phyloP scores from a whole-genome alignment of 2,888 invertebrate species.

The Stenotaenia linearis region DNA sequence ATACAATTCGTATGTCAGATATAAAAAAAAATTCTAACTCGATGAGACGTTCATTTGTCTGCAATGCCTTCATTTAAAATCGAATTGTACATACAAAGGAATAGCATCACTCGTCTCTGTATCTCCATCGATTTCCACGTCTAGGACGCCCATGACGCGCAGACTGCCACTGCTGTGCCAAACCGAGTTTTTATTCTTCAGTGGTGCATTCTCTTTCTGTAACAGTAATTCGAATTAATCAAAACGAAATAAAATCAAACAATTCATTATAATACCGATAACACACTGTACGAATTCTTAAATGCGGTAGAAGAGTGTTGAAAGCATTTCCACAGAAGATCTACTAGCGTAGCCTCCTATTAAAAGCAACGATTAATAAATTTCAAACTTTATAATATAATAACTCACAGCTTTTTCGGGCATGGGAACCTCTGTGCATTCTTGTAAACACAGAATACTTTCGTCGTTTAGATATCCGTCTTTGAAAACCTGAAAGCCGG shows the following conservation, averaged over 20 bases:
- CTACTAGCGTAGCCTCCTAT: slow-evolving; percentile 33
- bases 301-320: slow-evolving; percentile 38
- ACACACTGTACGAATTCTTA: slow-evolving; percentile 37
- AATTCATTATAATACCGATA: slow-evolving; percentile 33
- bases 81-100: slow-evolving; percentile 21
- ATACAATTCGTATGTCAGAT: neutral
- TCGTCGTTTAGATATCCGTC: slow-evolving; percentile 39
- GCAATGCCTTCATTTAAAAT: neutral
- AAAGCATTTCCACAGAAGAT: slow-evolving; percentile 38
- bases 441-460: slow-evolving; percentile 38
- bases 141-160: slow-evolving; percentile 16
- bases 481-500: slow-evolving; percentile 38
- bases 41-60: neutral
- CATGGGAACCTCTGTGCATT: slow-evolving; percentile 36
- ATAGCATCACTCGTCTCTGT: neutral
- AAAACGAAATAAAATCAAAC: no score
- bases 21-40: neutral
- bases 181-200: neutral
- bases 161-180: slow-evolving; percentile 28
- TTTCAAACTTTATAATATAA: neutral
- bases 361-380: neutral
- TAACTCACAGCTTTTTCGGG: slow-evolving; percentile 37
- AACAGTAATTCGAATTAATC: neutral
- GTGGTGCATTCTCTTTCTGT: neutral
- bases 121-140: neutral